These are phyloP conservation scores for Vanacampus margaritifer DNA, from an alignment of 2,113 vertebrate species.

Conservation along the genomic window DNA sequence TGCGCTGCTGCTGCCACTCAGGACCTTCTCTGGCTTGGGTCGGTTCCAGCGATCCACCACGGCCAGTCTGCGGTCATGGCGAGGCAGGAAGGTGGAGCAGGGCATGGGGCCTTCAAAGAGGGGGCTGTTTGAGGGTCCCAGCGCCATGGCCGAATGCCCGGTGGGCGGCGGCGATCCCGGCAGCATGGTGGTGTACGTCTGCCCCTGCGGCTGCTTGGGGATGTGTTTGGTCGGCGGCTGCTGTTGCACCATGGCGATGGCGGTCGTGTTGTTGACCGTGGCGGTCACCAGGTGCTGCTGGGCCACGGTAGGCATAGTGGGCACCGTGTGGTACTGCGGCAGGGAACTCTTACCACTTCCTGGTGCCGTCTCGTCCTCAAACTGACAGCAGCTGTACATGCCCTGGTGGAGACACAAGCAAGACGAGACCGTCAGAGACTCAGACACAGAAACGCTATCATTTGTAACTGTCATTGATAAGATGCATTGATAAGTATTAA, in stretches of 20 bases:
- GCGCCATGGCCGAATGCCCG: conserved; percentile 73
- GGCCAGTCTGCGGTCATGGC: conserved; percentile 78
- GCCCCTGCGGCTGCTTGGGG: conserved; percentile 66
- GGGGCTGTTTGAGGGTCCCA: conserved; percentile 79
- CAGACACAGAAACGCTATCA: background rate
- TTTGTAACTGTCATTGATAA: background rate
- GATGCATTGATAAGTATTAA: background rate
- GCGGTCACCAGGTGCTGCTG: conserved; percentile 71
- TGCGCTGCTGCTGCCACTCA: conserved; percentile 59
- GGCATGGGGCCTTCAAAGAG: conserved; percentile 78
- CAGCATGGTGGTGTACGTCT: conserved; percentile 68
- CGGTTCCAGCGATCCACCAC: conserved; percentile 85
- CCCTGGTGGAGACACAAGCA: conserved; percentile 71
- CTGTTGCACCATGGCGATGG: conserved; percentile 71
- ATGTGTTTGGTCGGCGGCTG: conserved; percentile 68
- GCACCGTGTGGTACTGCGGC: conserved; percentile 71
- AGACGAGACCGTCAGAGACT: conserved; percentile 35
- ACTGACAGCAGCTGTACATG: conserved; percentile 91
- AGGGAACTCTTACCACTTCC: conserved; percentile 62
- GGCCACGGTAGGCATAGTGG: conserved; percentile 55
- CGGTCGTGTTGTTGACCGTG: conserved; percentile 68
- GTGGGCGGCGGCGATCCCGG: conserved; percentile 71
- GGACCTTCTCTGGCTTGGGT: conserved; percentile 74
- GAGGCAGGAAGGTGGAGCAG: conserved; percentile 81
- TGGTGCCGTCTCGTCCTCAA: conserved; percentile 77